A percentile compares a stretch with the other conserved stretches of the same genome.
Evolutionary conservation across 2,888 invertebrate species (phyloP).

Genomic region (Lasius fuliginosus): DNA sequence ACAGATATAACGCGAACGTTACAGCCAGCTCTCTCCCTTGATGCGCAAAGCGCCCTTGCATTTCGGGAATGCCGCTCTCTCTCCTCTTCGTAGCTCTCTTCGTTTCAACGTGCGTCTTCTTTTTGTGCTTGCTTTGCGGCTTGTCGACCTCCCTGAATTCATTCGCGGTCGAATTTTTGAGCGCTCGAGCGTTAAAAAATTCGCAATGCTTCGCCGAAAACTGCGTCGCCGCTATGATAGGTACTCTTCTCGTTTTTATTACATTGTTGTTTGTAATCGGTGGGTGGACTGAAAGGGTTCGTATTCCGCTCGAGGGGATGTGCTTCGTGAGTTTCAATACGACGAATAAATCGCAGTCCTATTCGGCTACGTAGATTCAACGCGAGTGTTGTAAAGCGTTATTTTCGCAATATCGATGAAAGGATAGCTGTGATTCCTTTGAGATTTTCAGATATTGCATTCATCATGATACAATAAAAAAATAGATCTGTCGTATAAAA

Average conservation of each 20-base stretch:
- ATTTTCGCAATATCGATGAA: background rate
- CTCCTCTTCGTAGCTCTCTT: slow-evolving; percentile 49
- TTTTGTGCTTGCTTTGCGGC: slow-evolving; percentile 71
- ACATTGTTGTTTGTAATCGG: slow-evolving; percentile 30
- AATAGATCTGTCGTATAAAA: background rate
- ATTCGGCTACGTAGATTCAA: background rate
- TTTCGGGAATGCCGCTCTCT: slow-evolving; percentile 77
- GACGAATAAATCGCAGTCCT: slow-evolving; percentile 4
- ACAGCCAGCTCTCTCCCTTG: slow-evolving; percentile 60
- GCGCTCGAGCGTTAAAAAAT: slow-evolving; percentile 70
- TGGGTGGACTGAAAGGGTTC: slow-evolving; percentile 4
- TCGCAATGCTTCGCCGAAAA: slow-evolving; percentile 23
- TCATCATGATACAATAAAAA: background rate
- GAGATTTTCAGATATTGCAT: background rate
- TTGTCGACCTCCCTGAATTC: slow-evolving; percentile 69
- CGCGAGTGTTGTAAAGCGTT: slow-evolving; percentile 3
- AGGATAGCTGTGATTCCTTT: background rate
- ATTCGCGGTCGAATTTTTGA: slow-evolving; percentile 76
- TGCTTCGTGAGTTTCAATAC: background rate
- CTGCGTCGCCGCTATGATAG: background rate
- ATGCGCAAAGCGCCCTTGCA: slow-evolving; percentile 65
- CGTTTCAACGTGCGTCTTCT: slow-evolving; percentile 59
- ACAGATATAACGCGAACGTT: slow-evolving; percentile 55
- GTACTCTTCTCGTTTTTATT: slow-evolving; percentile 28
- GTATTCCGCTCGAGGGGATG: background rate